Conservation (phyloP, 2,113 vertebrate species). For the Dicrurus megarhynchus region DNA sequence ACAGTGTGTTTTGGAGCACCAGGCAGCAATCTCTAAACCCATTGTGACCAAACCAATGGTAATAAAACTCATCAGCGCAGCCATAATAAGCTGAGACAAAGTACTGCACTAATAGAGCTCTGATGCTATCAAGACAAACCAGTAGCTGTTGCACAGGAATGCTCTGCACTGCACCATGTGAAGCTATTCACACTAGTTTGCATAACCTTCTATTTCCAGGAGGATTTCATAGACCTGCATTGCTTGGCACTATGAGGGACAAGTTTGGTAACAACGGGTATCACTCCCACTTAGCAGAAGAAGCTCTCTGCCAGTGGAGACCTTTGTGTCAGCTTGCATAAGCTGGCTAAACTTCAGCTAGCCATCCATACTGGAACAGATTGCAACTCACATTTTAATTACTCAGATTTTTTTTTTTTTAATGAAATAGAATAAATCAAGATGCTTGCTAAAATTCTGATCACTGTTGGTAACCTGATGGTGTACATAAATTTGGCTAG, state of each 20-base stretch:
- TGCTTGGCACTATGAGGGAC: background rate
- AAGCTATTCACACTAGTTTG: background rate
- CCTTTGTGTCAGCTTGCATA: background rate
- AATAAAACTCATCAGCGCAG: background rate
- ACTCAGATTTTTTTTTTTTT: background rate
- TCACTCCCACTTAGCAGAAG: background rate
- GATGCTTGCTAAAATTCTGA: background rate
- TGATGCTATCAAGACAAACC: background rate
- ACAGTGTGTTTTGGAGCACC: background rate
- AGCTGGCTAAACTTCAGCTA: background rate
- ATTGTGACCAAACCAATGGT: background rate
- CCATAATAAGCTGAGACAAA: conserved; percentile 12
- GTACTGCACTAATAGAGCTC: background rate
- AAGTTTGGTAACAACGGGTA: background rate
- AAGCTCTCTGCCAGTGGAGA: background rate
- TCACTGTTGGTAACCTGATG: background rate
- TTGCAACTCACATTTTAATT: background rate
- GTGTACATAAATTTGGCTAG: background rate
- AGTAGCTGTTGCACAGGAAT: background rate
- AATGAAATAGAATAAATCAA: background rate
- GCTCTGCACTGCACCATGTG: background rate
- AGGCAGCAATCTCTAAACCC: conserved; percentile 10
- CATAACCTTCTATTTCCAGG: background rate
- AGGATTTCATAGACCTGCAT: background rate
- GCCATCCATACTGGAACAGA: background rate